Evolutionary conservation across 2,797 vertebrate species (phyloP).

Genomic region (Euthynnus affinis): DNA sequence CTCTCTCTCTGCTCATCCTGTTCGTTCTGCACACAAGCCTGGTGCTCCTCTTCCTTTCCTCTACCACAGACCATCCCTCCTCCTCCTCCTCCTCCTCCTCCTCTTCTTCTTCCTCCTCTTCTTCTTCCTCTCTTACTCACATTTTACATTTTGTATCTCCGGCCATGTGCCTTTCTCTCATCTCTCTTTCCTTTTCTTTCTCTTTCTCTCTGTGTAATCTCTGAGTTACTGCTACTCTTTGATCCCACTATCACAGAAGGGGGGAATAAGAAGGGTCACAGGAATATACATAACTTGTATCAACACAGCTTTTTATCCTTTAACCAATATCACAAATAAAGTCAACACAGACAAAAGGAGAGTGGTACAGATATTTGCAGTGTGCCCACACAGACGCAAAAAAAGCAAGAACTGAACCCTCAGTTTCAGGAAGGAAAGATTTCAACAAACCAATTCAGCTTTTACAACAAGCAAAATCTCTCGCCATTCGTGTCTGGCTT

Average conservation of each 20-base stretch:
- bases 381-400: conserved; percentile 14
- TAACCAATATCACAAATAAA: conserved; percentile 9
- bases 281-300: conserved; percentile 14
- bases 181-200: conserved; percentile 26
- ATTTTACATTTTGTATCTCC: conserved; percentile 58
- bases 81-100: conserved; percentile 34
- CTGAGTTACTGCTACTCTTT: conserved; percentile 46
- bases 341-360: conserved; percentile 17
- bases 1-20: conserved; percentile 71
- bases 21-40: conserved; percentile 64
- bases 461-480: conserved; percentile 17
- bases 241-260: conserved; percentile 56
- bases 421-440: background rate
- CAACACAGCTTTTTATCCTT: background rate
- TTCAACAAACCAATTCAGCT: background rate
- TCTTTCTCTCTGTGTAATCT: conserved; percentile 27
- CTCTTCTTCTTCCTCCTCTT: no score
- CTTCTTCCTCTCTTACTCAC: conserved; percentile 48
- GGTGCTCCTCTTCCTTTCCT: conserved; percentile 56
- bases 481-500: background rate
- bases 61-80: conserved; percentile 45
- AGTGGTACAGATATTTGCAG: background rate
- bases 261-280: conserved; percentile 33
- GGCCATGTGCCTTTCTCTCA: conserved; percentile 49
- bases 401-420: background rate